Evolutionary conservation across 2,797 vertebrate species (phyloP).

Genomic region (Pseudochirops cupreus): DNA sequence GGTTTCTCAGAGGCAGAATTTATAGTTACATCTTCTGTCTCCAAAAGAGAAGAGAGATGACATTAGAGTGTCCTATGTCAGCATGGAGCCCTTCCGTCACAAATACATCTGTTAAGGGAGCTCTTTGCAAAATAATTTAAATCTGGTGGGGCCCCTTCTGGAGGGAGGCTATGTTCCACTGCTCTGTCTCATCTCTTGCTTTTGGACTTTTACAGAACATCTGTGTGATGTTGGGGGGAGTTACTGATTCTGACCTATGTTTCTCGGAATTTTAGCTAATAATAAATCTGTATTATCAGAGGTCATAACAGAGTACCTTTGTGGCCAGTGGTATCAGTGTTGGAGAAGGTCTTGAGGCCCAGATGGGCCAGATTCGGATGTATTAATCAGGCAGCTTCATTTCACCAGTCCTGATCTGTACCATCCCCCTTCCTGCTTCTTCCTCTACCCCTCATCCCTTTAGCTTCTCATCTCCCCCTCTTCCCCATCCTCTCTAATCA

Average conservation of each 20-base stretch:
- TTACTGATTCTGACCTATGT: background rate
- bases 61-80: background rate
- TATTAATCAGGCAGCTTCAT: background rate
- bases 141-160: background rate
- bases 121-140: background rate
- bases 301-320: background rate
- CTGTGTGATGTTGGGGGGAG: background rate
- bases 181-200: background rate
- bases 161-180: background rate
- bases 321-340: background rate
- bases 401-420: background rate
- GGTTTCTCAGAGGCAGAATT: background rate
- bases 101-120: background rate
- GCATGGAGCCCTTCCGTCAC: background rate
- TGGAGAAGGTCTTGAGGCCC: background rate
- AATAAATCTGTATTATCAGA: background rate
- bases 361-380: background rate
- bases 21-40: background rate
- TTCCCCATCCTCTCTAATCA: constrained; percentile 79
- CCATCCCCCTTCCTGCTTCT: background rate
- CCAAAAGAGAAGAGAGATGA: background rate
- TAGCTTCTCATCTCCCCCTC: constrained; percentile 12
- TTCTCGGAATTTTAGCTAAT: background rate
- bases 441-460: background rate
- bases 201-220: background rate